Evolutionary conservation across 2,113 vertebrate species (phyloP).

Genomic region (Morone saxatilis): DNA sequence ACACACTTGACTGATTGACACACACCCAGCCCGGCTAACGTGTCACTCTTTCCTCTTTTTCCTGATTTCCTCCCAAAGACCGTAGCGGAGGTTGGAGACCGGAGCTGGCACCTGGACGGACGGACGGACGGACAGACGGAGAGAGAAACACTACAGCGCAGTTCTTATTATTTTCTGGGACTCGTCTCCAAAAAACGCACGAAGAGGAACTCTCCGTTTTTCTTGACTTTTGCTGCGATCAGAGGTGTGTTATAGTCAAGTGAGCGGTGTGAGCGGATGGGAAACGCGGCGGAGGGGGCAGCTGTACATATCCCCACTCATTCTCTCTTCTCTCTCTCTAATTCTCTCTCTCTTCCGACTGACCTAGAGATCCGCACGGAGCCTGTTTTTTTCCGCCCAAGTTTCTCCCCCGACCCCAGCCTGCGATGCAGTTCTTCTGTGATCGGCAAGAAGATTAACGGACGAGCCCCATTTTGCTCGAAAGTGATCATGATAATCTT

Average conservation of each 20-base stretch:
- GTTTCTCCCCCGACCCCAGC: slow-evolving; percentile 32
- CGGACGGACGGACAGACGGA: slow-evolving; percentile 43
- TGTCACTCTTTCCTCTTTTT: slow-evolving; percentile 85
- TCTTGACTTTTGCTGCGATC: slow-evolving; percentile 40
- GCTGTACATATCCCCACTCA: slow-evolving; percentile 71
- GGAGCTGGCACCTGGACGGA: slow-evolving; percentile 60
- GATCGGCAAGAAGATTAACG: slow-evolving; percentile 66
- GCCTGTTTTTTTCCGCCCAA: slow-evolving; percentile 48
- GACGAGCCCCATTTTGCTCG: slow-evolving; percentile 13
- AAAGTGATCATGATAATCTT: no score
- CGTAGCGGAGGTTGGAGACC: slow-evolving; percentile 75
- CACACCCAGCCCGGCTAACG: slow-evolving; percentile 84
- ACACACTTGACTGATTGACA: slow-evolving; percentile 90
- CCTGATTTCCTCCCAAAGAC: slow-evolving; percentile 71
- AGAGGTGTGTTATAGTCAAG: slow-evolving; percentile 55
- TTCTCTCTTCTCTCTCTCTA: no score
- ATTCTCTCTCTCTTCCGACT: slow-evolving; percentile 19
- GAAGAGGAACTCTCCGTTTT: slow-evolving; percentile 41
- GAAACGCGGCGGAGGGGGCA: slow-evolving; percentile 76
- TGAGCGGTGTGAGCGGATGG: slow-evolving; percentile 54
- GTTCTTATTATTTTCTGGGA: slow-evolving; percentile 16
- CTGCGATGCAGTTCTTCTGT: slow-evolving; percentile 68
- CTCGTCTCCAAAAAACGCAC: slow-evolving; percentile 24
- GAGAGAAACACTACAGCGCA: slow-evolving; percentile 36
- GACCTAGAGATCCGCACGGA: slow-evolving; percentile 68